Base-by-base conservation (phyloP, 2,888 invertebrate species). In the Diploptera punctata region DNA sequence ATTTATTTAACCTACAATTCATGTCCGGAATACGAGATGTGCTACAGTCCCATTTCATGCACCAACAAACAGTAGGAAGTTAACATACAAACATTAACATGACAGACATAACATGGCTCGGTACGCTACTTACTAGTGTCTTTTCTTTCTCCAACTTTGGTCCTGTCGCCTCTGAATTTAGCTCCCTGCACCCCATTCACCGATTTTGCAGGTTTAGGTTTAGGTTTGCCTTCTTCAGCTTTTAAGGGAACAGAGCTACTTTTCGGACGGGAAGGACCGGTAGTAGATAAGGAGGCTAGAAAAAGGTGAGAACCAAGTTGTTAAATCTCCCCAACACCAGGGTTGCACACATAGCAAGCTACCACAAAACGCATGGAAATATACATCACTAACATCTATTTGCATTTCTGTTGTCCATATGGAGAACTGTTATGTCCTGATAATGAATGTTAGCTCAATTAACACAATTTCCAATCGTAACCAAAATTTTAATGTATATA, bases 201-300 rank as follows among this genome's bases (percentile, higher is more conserved):
- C 65, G 75, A 73, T 76, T 76, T 76, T 73, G 73, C 76, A 76
- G 75, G 73, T 75, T 75, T 76, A 68, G 76, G 76, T 76, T 76
- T 76, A 67, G 75, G 67, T 73, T 73, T 75, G 71, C 73, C 73
- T 73, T 75, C 76, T 73, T 76, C 76, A 69, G 70, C 65, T 83
- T 83, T 83, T 84, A 84, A 83, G 82, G 87, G 84, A 81, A 86
- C 84, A 83, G 87, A 86, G 84, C 85, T 88, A 87, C 87, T 86
- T 87, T 88, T 88, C 84, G 86, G 87, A 85, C 88, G 89, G 88
- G 89, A 88, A 86, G 88, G 89, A 86, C 87, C 88, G 86, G 88
- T 88, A 86, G 90, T 90, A 87, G 89, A 89, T 86, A 90, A 87
- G 88, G 89, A 90, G 84, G 90, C 90, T 91, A 90, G 86, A 89